Evolutionary conservation across 2,113 vertebrate genomes (phyloP), one percentile per base, ranked within the genome.

Genomic region (Vanacampus margaritifer): DNA sequence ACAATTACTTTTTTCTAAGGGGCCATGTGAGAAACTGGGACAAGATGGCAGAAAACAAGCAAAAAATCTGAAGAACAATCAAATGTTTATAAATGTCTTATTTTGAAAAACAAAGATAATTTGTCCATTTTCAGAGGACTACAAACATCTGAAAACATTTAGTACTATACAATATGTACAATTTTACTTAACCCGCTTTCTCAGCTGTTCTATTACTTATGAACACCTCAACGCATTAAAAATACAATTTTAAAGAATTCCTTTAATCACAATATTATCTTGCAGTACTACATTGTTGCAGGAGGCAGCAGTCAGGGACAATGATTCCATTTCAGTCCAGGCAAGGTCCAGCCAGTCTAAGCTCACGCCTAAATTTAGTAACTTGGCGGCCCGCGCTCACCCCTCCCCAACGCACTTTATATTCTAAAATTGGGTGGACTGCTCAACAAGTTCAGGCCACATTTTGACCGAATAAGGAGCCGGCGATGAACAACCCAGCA

Each of bases 381-480:
- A 78, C 75, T 67, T 64, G 51, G 53, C 32, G 3, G 64, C 51
- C 56, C 1, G 12, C 48, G 62, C 69, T 64, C 67, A 56, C 65
- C 78, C 79, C 75, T 77, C 67, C 76, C 79, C 59, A 56, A 41
- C 73, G 66, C 78, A 74, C 79, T 84, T 79, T 76, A 84, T 78
- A 75, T 71, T 90, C 84, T 91, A 84, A 85, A 90, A 84, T 84
- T 70, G 73, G 86, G 75, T 79, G 79, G 83, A 76, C 78, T 71
- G 84, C 82, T 86, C 79, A 67, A 79, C 66, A 57, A 76, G 79
- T 85, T 87, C 81, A 71, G 86, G 80, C 77, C 75, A 79, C 80
- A 82, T 79, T 88, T 76, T 90, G 83, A 90, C 90, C 87, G 81
- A 90, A 91, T 87, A 91, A 89, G 90, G 89, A 88, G 70, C 79